Base-by-base conservation (phyloP, 2,113 vertebrate genomes). In the Aspidoscelis tigris region DNA sequence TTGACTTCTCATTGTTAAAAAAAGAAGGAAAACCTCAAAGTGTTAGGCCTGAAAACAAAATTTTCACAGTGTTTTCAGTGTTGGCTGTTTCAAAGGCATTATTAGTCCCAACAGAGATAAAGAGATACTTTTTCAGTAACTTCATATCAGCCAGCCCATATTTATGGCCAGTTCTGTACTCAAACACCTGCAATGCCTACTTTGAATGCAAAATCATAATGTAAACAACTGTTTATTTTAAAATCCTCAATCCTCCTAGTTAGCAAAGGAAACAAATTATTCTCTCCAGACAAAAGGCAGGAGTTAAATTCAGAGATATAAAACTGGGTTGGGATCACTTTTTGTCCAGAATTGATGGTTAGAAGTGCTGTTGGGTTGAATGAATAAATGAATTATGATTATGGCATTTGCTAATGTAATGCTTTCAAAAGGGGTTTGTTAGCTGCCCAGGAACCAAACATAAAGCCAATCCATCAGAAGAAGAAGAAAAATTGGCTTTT, bases 21-120 rank as follows among this genome's bases (percentile, higher is more conserved):
- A 89, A 94, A 95, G 95, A 96, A 95, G 39, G 94, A 90, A 66
- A 91, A 96, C 89, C 80, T 82, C 88, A 87, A 95, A 91, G 90
- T 94, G 94, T 95, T 90, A 94, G 92, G 95, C 94, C 95, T 96
- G 95, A 96, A 96, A 96, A 96, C 95, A 96, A 92, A 94, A 74
- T 92, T 92, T 78, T 97, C 96, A 96, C 95, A 96, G 96, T 96
- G 94, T 96, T 96, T 96, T 96, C 95, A 96, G 93, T 94, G 94
- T 96, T 95, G 92, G 93, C 92, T 94, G 94, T 94, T 96, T 91
- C 93, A 89, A 95, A 96, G 96, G 95, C 96, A 96, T 95, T 94
- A 76, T 94, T 90, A 92, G 93, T 94, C 89, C 86, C 84, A 61
- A 85, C 76, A 95, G 96, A 96, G 95, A 95, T 94, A 95, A 95